These are phyloP conservation scores for Tangara arthus DNA, from an alignment of 2,797 vertebrate genomes.

Conservation along the genomic window DNA sequence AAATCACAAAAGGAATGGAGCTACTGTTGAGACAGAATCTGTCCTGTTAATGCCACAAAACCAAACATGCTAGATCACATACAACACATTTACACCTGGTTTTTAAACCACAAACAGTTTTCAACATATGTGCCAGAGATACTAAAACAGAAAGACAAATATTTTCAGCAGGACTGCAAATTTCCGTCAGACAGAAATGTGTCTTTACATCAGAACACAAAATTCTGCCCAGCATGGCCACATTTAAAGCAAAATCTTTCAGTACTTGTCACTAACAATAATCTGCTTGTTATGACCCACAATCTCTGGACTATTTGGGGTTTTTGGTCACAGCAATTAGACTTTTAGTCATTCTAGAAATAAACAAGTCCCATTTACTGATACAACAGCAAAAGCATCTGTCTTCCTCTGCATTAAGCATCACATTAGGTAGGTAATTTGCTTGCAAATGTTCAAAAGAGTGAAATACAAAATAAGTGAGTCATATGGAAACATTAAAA, in stretches of 20 bases:
- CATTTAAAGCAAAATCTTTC: background rate
- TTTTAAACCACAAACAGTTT: background rate
- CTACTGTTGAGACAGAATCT: background rate
- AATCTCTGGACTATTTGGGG: background rate
- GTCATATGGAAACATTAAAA: background rate
- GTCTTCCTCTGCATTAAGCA: background rate
- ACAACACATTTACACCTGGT: background rate
- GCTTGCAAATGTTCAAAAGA: background rate
- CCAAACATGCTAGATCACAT: background rate
- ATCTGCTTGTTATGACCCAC: background rate
- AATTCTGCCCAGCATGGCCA: background rate
- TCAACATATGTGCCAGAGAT: background rate
- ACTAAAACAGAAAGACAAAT: background rate
- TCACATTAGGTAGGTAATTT: background rate
- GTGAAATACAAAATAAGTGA: background rate
- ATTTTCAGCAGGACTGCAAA: background rate
- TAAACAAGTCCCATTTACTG: background rate
- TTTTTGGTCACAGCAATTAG: background rate
- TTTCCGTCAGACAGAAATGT: background rate
- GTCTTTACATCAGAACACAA: background rate
- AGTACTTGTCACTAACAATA: background rate
- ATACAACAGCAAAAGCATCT: background rate
- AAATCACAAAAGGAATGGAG: background rate
- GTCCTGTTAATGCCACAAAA: background rate
- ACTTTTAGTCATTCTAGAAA: background rate